phyloP scores from a whole-genome alignment of 2,113 vertebrate genomes.

The Colius striatus region DNA sequence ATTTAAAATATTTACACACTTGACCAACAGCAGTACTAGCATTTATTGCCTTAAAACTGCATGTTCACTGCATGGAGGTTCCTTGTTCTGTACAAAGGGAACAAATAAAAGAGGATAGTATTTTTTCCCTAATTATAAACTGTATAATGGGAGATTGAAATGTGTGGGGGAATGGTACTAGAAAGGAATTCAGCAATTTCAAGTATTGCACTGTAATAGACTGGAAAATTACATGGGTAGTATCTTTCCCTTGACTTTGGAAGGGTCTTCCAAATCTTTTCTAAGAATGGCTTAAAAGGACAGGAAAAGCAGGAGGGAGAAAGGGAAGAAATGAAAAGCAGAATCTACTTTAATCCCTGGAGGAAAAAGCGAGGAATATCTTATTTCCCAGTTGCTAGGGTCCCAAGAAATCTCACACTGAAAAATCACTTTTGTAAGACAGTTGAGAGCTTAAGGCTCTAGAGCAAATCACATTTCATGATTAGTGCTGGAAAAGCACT shows the following conservation, averaged over 20 bases:
- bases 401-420: neutral
- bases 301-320: neutral
- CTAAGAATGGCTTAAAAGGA: neutral
- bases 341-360: neutral
- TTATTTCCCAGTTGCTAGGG: neutral
- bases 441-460: neutral
- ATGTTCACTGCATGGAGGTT: conserved; percentile 57
- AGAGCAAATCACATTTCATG: neutral
- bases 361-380: neutral
- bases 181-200: neutral
- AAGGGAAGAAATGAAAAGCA: neutral
- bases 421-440: neutral
- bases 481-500: neutral
- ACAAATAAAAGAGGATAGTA: neutral
- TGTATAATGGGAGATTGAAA: neutral
- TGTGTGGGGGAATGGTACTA: neutral
- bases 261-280: neutral
- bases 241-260: neutral
- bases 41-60: conserved; percentile 74
- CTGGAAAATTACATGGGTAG: neutral
- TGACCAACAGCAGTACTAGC: conserved; percentile 69
- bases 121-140: neutral
- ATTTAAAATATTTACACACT: conserved; percentile 73
- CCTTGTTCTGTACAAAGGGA: conserved; percentile 59
- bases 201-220: conserved; percentile 4